phyloP scores from a whole-genome alignment of 2,888 invertebrate genomes.

The Frankliniella fusca region DNA sequence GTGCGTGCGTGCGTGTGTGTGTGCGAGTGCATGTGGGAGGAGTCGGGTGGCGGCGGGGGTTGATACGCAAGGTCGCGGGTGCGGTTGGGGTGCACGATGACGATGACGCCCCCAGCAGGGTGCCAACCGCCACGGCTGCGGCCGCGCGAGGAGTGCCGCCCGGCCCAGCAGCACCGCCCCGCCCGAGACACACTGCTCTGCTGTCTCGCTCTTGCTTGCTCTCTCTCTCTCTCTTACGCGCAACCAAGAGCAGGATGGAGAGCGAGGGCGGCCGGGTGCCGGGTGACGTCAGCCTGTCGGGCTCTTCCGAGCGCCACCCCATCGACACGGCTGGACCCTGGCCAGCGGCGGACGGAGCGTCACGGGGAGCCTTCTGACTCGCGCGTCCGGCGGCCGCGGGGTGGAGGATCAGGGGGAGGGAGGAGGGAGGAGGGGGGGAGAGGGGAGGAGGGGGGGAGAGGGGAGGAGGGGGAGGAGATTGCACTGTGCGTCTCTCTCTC shows the following conservation, averaged over 20 bases:
- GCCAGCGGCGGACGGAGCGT: too few species aligned
- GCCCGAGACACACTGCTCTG: not conserved
- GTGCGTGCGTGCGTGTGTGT: too few species aligned
- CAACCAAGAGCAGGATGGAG: too few species aligned
- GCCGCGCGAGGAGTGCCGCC: not conserved
- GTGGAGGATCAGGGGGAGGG: not conserved
- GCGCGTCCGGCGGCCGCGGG: not conserved
- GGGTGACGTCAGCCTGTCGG: too few species aligned
- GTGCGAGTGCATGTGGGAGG: too few species aligned
- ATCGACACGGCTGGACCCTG: too few species aligned
- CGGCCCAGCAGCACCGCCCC: not conserved
- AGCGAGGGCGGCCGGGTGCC: too few species aligned
- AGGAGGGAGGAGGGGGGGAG: not conserved
- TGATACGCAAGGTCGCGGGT: not conserved
- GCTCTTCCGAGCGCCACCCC: too few species aligned
- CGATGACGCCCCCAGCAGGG: slow-evolving; percentile 8
- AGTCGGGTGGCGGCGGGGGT: too few species aligned
- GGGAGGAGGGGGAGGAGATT: not conserved
- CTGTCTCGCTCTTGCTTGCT: too few species aligned
- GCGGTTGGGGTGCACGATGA: not conserved
- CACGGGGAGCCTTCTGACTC: too few species aligned
- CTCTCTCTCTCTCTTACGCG: too few species aligned
- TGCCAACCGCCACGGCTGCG: not conserved
- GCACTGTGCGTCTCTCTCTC: not conserved
- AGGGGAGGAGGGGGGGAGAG: not conserved